Evolutionary conservation across 1,140 invertebrate genomes (phyloP).

Genomic region (Papilio polytes): DNA sequence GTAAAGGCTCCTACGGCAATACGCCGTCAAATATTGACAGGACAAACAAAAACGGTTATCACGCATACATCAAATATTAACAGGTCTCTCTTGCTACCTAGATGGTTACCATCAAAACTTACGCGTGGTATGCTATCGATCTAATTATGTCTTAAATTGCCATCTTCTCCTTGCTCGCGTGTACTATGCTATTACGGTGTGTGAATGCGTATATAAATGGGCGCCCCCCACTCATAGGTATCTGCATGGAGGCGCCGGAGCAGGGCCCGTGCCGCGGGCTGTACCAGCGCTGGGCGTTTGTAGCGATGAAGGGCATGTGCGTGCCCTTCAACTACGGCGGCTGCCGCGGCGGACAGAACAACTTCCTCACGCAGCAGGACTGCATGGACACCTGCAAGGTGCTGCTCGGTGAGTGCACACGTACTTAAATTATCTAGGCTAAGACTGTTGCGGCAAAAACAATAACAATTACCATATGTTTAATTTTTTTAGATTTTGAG

Average conservation of each 20-base stretch:
- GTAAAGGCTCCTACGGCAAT: too few relatives aligned
- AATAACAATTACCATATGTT: too few relatives aligned
- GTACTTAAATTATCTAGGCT: background rate
- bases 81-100: background rate
- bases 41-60: too few relatives aligned
- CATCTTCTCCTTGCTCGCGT: constrained; percentile 61
- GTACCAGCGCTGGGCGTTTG: constrained; percentile 93
- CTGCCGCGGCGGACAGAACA: constrained; percentile 95
- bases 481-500: too few relatives aligned
- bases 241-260: constrained; percentile 90
- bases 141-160: background rate
- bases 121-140: background rate
- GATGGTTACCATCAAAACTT: background rate
- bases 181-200: background rate
- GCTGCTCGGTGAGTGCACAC: constrained; percentile 78
- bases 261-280: constrained; percentile 93
- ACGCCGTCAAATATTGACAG: too few relatives aligned
- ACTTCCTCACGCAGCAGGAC: constrained; percentile 91
- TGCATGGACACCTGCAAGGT: constrained; percentile 89
- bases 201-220: background rate
- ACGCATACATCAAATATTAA: too few relatives aligned
- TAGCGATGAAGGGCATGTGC: constrained; percentile 89
- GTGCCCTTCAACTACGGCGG: constrained; percentile 94
- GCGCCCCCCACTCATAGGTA: constrained; percentile 74
- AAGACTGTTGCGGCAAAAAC: too few relatives aligned